phyloP scores from a whole-genome alignment of 2,888 invertebrate species.

The Mesoligia furuncula region DNA sequence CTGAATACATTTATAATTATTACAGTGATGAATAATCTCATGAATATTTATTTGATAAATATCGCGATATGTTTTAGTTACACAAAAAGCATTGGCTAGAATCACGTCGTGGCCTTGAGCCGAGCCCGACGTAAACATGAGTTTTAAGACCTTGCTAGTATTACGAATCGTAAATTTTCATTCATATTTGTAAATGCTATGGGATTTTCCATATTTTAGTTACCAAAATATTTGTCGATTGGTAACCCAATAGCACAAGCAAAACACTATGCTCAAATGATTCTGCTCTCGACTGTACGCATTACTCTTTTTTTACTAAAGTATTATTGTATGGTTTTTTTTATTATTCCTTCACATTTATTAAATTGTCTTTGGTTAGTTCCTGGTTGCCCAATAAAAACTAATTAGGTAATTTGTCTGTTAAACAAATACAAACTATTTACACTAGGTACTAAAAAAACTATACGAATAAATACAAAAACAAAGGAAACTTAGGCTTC shows the following conservation, averaged over 20 bases:
- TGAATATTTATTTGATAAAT: conserved; percentile 40
- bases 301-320: not conserved
- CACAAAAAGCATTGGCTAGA: conserved; percentile 73
- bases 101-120: conserved; percentile 82
- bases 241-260: not conserved
- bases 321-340: not conserved
- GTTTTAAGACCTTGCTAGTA: conserved; percentile 53
- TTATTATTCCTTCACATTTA: not conserved
- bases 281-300: not conserved
- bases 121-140: conserved; percentile 70
- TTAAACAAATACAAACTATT: too few relatives aligned
- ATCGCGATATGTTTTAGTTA: conserved; percentile 66
- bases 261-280: not conserved
- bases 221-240: not conserved
- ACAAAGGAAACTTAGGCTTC: too few relatives aligned
- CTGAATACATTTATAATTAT: conserved; percentile 27
- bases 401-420: conserved; percentile 13
- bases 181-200: conserved; percentile 41
- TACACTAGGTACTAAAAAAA: too few relatives aligned
- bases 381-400: not conserved
- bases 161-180: conserved; percentile 55
- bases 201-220: conserved; percentile 19
- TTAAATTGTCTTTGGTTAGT: not conserved
- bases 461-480: too few relatives aligned
- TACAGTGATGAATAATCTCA: conserved; percentile 27